Conservation (phyloP, 2,113 vertebrate genomes). For the Mus musculus region GRCm39 chr3:96674501-96675000, state of each 20-base stretch:
- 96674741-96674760: no score
- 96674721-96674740: no score
- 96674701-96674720: background rate
- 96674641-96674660: background rate
- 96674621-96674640: background rate
- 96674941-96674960: background rate
- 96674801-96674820: no score
- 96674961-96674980: background rate
- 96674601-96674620: no score
- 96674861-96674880: background rate
- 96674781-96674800: no score
- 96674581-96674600: background rate
- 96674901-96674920: background rate
- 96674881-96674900: background rate
- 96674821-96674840: no score
- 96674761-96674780: no score
- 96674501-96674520: background rate
- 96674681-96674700: background rate
- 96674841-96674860: no score
- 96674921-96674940: background rate
- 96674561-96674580: background rate
- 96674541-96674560: background rate
- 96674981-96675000: background rate
- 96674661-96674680: background rate
- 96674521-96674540: background rate